Percentiles rank a stretch among this genome's conserved stretches.
Conservation (phyloP, 2,797 vertebrate genomes). For the Tangara arthus region DNA sequence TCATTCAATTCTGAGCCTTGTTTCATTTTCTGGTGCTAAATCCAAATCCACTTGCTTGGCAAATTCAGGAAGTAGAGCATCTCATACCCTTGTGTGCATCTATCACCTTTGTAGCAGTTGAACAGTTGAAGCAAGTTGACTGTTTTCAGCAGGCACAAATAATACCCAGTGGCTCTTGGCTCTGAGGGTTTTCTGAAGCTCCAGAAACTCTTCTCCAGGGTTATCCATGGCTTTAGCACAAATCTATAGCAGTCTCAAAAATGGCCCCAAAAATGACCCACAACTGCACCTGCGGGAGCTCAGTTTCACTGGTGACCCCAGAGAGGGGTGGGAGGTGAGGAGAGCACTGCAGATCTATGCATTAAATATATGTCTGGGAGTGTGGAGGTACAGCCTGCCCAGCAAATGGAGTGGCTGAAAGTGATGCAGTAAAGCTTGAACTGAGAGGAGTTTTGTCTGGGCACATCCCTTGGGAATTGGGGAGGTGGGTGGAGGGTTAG, state of each 20-base stretch:
- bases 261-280: not conserved
- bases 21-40: not conserved
- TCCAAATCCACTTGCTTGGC: not conserved
- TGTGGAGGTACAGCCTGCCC: not conserved
- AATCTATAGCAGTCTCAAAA: not conserved
- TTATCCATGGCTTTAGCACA: not conserved
- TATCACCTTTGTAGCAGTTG: not conserved
- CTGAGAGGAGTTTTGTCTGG: not conserved
- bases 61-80: not conserved
- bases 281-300: not conserved
- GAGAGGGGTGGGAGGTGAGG: not conserved
- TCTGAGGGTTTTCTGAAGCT: not conserved
- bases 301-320: not conserved
- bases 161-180: not conserved
- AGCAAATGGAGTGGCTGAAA: not conserved
- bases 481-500: not conserved
- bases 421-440: not conserved
- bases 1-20: not conserved
- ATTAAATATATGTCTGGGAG: fast-evolving
- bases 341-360: fast-evolving
- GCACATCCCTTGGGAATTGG: not conserved
- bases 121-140: not conserved
- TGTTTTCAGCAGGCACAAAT: not conserved
- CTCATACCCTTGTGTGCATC: not conserved
- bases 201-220: not conserved